Conservation (phyloP, 2,888 invertebrate genomes). For the Willowsia nigromaculata region DNA sequence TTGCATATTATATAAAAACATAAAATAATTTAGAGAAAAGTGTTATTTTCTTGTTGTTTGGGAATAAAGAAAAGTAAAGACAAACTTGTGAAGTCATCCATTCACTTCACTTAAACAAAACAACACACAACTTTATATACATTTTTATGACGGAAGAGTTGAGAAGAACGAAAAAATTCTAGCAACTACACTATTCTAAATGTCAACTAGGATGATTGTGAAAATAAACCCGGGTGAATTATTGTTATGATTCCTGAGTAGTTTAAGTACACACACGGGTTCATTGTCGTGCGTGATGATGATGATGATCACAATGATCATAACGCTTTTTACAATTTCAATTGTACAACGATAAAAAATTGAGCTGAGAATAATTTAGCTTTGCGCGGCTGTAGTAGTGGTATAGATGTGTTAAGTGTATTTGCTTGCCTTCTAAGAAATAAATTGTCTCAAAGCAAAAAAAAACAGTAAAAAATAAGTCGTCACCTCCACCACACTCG, state of each 20-base stretch:
- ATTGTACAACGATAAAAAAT: conserved; percentile 25
- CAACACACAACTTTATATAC: background rate
- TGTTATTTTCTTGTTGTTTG: background rate
- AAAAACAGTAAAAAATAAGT: background rate
- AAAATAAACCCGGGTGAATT: conserved; percentile 28
- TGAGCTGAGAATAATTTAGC: conserved; percentile 13
- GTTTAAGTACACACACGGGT: background rate
- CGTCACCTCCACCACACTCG: background rate
- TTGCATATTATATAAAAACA: conserved; percentile 21
- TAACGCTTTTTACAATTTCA: background rate
- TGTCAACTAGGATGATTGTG: conserved; percentile 26
- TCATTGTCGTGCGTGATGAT: conserved; percentile 2
- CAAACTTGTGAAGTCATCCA: conserved; percentile 7
- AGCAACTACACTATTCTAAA: background rate
- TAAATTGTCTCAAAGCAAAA: background rate
- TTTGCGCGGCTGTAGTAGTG: background rate
- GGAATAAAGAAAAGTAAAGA: background rate
- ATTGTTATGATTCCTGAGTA: conserved; percentile 2
- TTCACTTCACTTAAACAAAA: background rate
- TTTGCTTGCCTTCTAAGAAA: background rate
- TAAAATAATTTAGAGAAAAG: conserved; percentile 21
- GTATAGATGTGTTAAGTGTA: conserved; percentile 17
- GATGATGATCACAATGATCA: background rate
- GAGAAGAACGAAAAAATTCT: background rate
- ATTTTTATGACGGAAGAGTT: background rate